Evolutionary conservation across 1,140 invertebrate species (phyloP), one percentile per base, ranked within the genome.

Genomic region (Lepidurus couesii): DNA sequence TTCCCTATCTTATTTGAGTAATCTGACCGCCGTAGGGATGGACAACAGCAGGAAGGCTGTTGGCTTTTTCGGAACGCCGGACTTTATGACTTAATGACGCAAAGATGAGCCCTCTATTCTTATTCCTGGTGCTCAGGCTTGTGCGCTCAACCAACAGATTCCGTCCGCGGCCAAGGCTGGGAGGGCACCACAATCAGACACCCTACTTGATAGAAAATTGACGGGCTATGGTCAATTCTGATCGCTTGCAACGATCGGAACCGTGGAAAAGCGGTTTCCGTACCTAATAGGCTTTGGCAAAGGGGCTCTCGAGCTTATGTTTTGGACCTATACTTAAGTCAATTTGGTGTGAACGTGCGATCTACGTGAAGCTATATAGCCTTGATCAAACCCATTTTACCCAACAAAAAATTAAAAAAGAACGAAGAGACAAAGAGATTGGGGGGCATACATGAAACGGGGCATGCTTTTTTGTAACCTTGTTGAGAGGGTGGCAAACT

Each of bases 31-130:
- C 53, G 16, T 65, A 65, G 21, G 21, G 53, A 13, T 47, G n/a
- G 21, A 65, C 53, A 65, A 65, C 53, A 16, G 53, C 16, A 21
- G 53, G 53, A 21, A 65, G 21, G 13, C 53, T 16, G 21, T 34
- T 34, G 34, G 34, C 34, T 34, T 34, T 34, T 34, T 34, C 34
- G 34, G 34, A 34, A 34, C 34, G 21, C 8, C 53, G 16, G 53
- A 65, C 53, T 65, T 65, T 65, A 65, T 65, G 53, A 65, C 53
- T 65, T 65, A 65, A 65, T 65, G 53, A 65, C 53, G 53, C 21
- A 34, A 34, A 34, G 4, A 34, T 34, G 34, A 34, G 34, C 34
- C 34, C 34, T 34, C 34, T 34, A 34, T 34, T 34, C 34, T 34
- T 34, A 34, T 34, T 34, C 34, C 34, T 34, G 34, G 34, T 34